A percentile compares a stretch with the other conserved stretches of the same genome.
Evolutionary conservation across 2,113 vertebrate genomes (phyloP).

Genomic region (Ancistrus triradiatus): DNA sequence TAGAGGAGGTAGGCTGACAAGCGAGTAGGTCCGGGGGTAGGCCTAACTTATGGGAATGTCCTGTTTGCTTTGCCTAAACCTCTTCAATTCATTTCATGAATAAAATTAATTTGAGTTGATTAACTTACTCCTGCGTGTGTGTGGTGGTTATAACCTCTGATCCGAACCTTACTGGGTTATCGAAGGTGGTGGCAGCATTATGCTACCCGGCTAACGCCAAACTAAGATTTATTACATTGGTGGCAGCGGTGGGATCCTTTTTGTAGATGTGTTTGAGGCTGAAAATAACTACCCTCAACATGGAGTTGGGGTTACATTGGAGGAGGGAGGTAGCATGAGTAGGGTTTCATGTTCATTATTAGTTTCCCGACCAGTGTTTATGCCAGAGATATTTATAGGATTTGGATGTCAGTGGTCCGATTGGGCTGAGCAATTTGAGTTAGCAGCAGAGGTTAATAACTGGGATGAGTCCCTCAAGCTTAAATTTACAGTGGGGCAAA

Average conservation of each 20-base stretch:
- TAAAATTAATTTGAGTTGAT: too few species aligned
- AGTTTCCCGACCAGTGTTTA: constrained; percentile 7
- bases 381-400: constrained; percentile 12
- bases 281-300: neutral
- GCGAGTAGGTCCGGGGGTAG: too few species aligned
- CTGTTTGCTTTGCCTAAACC: neutral
- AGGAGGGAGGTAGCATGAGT: neutral
- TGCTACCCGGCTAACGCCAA: neutral
- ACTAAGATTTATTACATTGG: neutral
- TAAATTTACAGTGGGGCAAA: too few species aligned
- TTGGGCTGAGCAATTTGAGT: constrained; percentile 11
- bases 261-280: neutral
- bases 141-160: too few species aligned
- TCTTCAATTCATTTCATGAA: neutral
- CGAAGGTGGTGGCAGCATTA: too few species aligned
- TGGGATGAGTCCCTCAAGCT: neutral
- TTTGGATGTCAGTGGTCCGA: constrained; percentile 3
- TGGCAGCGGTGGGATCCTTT: neutral
- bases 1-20: too few species aligned
- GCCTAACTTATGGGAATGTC: neutral
- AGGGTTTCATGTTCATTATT: neutral
- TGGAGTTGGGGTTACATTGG: neutral
- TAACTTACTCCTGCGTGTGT: too few species aligned
- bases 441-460: too few species aligned
- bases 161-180: too few species aligned